phyloP scores from a whole-genome alignment of 2,888 invertebrate species.

The Caenorhabditis sp. region DNA sequence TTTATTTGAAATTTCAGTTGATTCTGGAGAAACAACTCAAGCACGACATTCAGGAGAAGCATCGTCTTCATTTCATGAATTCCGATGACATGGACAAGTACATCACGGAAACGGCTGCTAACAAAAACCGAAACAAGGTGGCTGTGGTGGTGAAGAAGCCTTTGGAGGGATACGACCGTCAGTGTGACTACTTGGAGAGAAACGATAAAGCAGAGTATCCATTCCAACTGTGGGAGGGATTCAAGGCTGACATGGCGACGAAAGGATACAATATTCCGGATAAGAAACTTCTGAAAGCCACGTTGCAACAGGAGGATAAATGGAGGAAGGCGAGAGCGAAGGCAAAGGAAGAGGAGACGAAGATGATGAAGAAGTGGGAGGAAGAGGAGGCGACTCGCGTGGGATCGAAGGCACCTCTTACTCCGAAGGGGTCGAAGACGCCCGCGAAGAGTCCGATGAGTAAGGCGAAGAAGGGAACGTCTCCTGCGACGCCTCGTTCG shows the following conservation, averaged over 20 bases:
- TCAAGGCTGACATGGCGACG: background rate
- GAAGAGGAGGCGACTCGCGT: background rate
- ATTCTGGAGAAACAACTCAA: background rate
- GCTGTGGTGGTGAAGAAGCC: background rate
- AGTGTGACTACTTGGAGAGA: background rate
- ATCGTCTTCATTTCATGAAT: background rate
- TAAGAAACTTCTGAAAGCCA: background rate
- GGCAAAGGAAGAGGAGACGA: background rate
- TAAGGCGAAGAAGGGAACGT: too few species aligned
- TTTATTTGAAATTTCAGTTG: too few species aligned
- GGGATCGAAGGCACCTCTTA: background rate
- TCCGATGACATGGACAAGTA: background rate
- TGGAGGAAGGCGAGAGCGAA: background rate
- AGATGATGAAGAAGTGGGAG: background rate
- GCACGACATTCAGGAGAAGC: background rate
- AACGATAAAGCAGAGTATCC: background rate
- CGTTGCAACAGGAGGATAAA: background rate
- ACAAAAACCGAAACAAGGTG: background rate
- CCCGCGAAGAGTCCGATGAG: background rate
- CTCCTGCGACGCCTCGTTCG: too few species aligned
- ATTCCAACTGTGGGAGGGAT: background rate
- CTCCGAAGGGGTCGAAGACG: background rate
- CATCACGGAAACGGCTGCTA: background rate
- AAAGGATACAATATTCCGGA: background rate
- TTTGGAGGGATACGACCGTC: background rate